phyloP scores from a whole-genome alignment of 2,113 vertebrate species.

The Sprattus sprattus region DNA sequence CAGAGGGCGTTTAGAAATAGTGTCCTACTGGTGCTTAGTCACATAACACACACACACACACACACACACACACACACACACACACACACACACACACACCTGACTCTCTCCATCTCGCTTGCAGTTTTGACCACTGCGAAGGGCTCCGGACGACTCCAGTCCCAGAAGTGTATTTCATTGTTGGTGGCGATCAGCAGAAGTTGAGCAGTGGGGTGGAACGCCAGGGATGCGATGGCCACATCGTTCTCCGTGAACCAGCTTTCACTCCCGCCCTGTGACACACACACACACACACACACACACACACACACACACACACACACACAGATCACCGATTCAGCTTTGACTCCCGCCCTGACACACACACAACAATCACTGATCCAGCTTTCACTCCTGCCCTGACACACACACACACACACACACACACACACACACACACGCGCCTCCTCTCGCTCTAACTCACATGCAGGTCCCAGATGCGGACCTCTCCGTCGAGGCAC shows the following conservation, averaged over 20 bases:
- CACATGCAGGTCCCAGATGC: constrained; percentile 98
- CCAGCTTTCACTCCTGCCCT: too few species aligned
- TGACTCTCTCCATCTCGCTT: constrained; percentile 92
- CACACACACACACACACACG: background rate
- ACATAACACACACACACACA: background rate
- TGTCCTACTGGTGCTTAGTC: background rate
- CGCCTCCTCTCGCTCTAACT: constrained; percentile 58
- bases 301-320: background rate
- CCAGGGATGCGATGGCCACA: constrained; percentile 94
- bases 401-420: too few species aligned
- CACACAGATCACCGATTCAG: background rate
- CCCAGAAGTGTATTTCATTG: constrained; percentile 98
- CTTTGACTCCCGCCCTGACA: too few species aligned
- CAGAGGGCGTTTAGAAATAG: too few species aligned
- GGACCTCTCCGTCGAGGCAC: constrained; percentile 97
- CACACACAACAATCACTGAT: background rate
- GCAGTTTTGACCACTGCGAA: constrained; percentile 97
- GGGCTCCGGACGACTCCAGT: constrained; percentile 96
- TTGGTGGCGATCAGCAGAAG: constrained; percentile 97
- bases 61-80: background rate
- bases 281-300: constrained; percentile 9
- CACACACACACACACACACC: constrained; percentile 67
- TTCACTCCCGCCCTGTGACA: constrained; percentile 90
- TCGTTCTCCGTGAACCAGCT: constrained; percentile 99
- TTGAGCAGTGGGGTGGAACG: constrained; percentile 96